Evolutionary conservation across 2,113 vertebrate species (phyloP).

Genomic region (Dolichotis patagonum): DNA sequence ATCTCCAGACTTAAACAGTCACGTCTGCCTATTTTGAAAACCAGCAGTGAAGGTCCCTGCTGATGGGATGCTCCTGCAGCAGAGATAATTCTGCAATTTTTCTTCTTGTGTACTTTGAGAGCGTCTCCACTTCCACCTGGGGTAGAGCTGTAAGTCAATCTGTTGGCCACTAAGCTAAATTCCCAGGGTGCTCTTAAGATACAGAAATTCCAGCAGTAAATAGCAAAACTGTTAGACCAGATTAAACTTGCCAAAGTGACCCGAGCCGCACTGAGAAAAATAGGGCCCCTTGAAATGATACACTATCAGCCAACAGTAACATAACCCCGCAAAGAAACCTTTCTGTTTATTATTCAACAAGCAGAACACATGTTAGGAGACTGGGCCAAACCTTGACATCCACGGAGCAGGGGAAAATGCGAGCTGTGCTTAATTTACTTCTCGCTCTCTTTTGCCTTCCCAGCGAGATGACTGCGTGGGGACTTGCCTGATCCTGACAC

Average conservation of each 20-base stretch:
- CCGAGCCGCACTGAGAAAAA: slow-evolving; percentile 53
- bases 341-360: not conserved
- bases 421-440: not conserved
- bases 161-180: slow-evolving; percentile 7
- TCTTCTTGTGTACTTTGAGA: not conserved
- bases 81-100: not conserved
- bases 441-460: not conserved
- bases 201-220: slow-evolving; percentile 70
- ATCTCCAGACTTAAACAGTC: not conserved
- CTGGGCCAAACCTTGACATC: not conserved
- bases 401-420: not conserved
- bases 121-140: slow-evolving; percentile 54
- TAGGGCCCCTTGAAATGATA: slow-evolving; percentile 51
- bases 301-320: slow-evolving; percentile 56
- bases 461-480: not conserved
- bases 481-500: not conserved
- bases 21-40: not conserved
- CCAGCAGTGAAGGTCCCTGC: not conserved
- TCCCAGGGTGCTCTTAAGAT: slow-evolving; percentile 64
- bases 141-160: not conserved
- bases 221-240: slow-evolving; percentile 67
- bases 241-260: slow-evolving; percentile 70
- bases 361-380: slow-evolving; percentile 1
- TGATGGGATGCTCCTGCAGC: not conserved
- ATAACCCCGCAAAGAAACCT: slow-evolving; percentile 10